These are phyloP conservation scores for Hirtodrosophila histrioides DNA, from an alignment of 2,888 invertebrate species.

Conservation along the genomic window DNA sequence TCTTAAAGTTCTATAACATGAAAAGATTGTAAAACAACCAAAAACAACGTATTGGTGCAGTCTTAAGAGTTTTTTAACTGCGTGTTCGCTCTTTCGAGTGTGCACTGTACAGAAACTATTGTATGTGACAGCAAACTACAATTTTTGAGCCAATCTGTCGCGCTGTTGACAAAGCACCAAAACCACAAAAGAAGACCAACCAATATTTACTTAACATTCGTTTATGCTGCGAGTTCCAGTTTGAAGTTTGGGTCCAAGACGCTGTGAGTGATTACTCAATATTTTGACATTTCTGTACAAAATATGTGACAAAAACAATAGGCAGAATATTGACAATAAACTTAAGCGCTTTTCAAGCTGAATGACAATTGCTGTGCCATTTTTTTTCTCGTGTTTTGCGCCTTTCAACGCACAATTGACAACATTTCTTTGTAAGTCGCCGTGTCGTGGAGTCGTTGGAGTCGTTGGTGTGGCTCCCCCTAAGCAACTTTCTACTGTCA, in stretches of 20 bases:
- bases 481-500: constrained; percentile 76
- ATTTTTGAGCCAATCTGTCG: constrained; percentile 34
- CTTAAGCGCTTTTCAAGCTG: constrained; percentile 75
- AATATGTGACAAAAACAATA: constrained; percentile 36
- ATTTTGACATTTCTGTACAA: constrained; percentile 71
- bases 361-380: constrained; percentile 80
- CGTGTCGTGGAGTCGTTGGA: constrained; percentile 6
- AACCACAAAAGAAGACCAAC: constrained; percentile 29
- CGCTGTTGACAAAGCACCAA: constrained; percentile 44
- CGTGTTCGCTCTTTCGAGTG: too few species aligned
- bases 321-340: constrained; percentile 73
- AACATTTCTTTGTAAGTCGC: constrained; percentile 52
- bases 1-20: too few species aligned
- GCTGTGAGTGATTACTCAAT: constrained; percentile 73
- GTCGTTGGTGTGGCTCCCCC: constrained; percentile 18
- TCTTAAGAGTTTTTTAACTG: too few species aligned
- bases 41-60: too few species aligned
- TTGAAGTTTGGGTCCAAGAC: constrained; percentile 42
- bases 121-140: constrained; percentile 18
- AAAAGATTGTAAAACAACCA: too few species aligned
- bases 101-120: constrained; percentile 29
- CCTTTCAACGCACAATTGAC: constrained; percentile 62
- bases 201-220: constrained; percentile 72
- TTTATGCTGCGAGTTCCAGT: constrained; percentile 53
- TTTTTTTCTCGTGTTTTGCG: constrained; percentile 43